Percentiles rank a stretch among this genome's conserved stretches.
These are phyloP conservation scores for Apis florea DNA, from an alignment of 1,140 invertebrate species.

Conservation along the genomic window DNA sequence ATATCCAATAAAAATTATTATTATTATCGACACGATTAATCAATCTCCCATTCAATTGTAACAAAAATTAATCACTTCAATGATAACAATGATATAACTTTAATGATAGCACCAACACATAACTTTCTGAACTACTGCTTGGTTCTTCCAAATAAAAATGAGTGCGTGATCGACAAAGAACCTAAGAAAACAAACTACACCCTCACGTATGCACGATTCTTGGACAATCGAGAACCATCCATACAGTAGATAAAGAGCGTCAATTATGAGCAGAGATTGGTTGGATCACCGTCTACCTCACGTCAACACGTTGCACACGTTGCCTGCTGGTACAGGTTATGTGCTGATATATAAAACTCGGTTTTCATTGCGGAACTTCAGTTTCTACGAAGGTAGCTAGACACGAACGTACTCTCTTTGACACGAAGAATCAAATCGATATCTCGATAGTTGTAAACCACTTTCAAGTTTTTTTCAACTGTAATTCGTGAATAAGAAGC, in stretches of 20 bases:
- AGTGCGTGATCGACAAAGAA: not conserved
- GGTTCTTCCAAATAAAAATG: not conserved
- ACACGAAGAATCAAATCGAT: not conserved
- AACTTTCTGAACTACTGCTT: not conserved
- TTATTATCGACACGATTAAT: too few species aligned
- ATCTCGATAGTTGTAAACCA: too few species aligned
- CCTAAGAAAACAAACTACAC: not conserved
- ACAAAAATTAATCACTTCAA: too few species aligned
- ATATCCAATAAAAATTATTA: too few species aligned
- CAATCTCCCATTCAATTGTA: too few species aligned
- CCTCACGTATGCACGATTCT: slow-evolving; percentile 5
- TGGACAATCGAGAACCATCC: slow-evolving; percentile 40
- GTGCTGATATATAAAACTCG: slow-evolving; percentile 62
- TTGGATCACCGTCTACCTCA: slow-evolving; percentile 23
- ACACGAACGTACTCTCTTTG: slow-evolving; percentile 15
- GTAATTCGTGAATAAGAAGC: too few species aligned
- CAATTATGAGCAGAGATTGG: not conserved
- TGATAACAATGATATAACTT: too few species aligned
- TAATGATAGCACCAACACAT: too few species aligned
- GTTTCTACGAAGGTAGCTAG: slow-evolving; percentile 48
- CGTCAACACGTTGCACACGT: not conserved
- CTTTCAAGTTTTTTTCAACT: too few species aligned
- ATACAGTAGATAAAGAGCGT: not conserved
- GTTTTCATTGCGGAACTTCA: slow-evolving; percentile 44
- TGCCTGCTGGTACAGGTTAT: not conserved